Evolutionary conservation across 2,888 invertebrate genomes (phyloP), one percentile per base, ranked within the genome.

Genomic region (Liopterus haemorrhoidalis): DNA sequence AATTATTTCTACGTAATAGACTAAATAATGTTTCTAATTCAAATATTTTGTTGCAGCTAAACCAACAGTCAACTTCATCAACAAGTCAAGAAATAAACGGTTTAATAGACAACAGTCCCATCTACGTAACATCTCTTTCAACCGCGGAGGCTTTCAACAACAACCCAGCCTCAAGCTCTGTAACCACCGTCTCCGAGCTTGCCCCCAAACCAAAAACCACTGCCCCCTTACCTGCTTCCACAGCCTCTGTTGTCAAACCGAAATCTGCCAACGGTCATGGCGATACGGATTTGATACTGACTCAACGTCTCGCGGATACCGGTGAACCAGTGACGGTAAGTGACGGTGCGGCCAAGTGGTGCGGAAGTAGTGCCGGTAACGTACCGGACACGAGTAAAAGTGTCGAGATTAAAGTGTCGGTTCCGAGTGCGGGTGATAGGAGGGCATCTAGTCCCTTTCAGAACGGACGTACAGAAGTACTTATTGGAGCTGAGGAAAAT

Each of bases 51-150:
- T n/a, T n/a, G 4, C 74, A 82, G 81, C 65, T 82, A 64, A 82
- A 80, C 65, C 76, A 77, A 64, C 73, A 75, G 60, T 64, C 70
- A 59, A 65, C 70, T 51, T 65, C 62, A 57, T 60, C 69, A 53
- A 56, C 66, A 61, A 69, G 70, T 54, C 76, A 75, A 60, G 86
- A 85, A 57, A 71, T 85, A 53, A 88, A 86, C 76, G 87, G 86
- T 49, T 81, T 87, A 63, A 85, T 85, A 60, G 85, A 83, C 63
- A 83, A 82, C 63, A 82, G 85, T 45, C 83, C 85, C 44, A 86
- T 88, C 55, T 88, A 87, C 75, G 86, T 87, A 55, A 87, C 86
- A 51, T 85, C 85, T 54, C 80, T 83, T 57, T 71, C 69, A 62
- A 72, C 69, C 67, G 72, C 65, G 62, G 71, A 65, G 69, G 72